phyloP scores from a whole-genome alignment of 2,797 vertebrate species.

The Microhierax caerulescens region DNA sequence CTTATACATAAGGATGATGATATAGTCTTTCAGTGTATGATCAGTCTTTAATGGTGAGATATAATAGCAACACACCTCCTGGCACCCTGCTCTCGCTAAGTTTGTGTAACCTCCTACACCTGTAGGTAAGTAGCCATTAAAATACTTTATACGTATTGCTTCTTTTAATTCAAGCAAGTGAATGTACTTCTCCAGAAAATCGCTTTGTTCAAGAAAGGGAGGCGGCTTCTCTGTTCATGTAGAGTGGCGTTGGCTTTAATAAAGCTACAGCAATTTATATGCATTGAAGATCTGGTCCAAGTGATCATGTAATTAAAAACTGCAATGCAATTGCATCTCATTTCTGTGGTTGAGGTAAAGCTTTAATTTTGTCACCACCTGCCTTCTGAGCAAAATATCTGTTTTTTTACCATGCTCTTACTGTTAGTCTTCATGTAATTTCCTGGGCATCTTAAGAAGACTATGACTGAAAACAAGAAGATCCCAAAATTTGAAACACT shows the following conservation, averaged over 20 bases:
- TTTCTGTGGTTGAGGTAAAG: not conserved
- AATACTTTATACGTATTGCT: not conserved
- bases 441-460: not conserved
- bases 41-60: not conserved
- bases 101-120: not conserved
- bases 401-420: not conserved
- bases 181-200: not conserved
- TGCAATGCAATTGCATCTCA: conserved; percentile 4
- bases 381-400: not conserved
- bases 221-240: not conserved
- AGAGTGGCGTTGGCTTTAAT: not conserved
- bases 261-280: not conserved
- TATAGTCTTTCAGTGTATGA: not conserved
- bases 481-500: not conserved
- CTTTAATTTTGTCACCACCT: conserved; percentile 22
- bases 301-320: conserved; percentile 20
- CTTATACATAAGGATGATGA: not conserved
- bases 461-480: not conserved
- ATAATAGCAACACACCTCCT: not conserved
- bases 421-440: not conserved
- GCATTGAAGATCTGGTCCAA: not conserved
- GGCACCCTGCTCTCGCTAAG: not conserved
- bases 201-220: not conserved
- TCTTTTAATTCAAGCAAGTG: not conserved
- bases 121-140: not conserved